These are phyloP conservation scores for Drosophila sechellia DNA, from an alignment of 1,140 invertebrate genomes.

Conservation along the genomic window DNA sequence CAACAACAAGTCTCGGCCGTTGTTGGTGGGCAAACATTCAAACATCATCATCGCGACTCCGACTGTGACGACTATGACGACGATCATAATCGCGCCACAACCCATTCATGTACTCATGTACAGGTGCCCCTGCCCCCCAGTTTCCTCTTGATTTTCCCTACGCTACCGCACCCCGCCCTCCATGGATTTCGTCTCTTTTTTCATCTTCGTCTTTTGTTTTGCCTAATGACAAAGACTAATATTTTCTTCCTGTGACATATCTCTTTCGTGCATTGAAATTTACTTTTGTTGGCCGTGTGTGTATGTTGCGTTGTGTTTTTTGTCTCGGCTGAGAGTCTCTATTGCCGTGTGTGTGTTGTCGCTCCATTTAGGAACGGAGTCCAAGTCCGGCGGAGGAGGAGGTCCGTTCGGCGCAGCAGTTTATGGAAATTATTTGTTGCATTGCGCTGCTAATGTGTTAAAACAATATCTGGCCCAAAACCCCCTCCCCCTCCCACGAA, in stretches of 20 bases:
- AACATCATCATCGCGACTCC: conserved; percentile 57
- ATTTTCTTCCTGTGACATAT: conserved; percentile 85
- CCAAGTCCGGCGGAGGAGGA: conserved; percentile 2
- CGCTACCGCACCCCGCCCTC: background rate
- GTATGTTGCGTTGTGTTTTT: conserved; percentile 2
- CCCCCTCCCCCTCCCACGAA: background rate
- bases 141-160: conserved; percentile 26
- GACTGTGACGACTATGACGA: conserved; percentile 8
- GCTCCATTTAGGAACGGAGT: conserved; percentile 57
- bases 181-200: conserved; percentile 19
- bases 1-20: conserved; percentile 72
- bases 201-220: conserved; percentile 69
- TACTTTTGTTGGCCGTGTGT: conserved; percentile 49
- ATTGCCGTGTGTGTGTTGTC: conserved; percentile 32
- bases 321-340: conserved; percentile 41
- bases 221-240: conserved; percentile 84
- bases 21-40: conserved; percentile 79
- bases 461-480: conserved; percentile 75
- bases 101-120: conserved; percentile 35
- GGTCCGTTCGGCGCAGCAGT: conserved; percentile 51
- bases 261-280: conserved; percentile 75
- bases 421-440: conserved; percentile 84
- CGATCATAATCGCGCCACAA: conserved; percentile 35
- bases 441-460: conserved; percentile 84
- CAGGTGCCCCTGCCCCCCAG: conserved; percentile 5